Conservation (phyloP, 2,797 vertebrate genomes). For the Lates japonicus region DNA sequence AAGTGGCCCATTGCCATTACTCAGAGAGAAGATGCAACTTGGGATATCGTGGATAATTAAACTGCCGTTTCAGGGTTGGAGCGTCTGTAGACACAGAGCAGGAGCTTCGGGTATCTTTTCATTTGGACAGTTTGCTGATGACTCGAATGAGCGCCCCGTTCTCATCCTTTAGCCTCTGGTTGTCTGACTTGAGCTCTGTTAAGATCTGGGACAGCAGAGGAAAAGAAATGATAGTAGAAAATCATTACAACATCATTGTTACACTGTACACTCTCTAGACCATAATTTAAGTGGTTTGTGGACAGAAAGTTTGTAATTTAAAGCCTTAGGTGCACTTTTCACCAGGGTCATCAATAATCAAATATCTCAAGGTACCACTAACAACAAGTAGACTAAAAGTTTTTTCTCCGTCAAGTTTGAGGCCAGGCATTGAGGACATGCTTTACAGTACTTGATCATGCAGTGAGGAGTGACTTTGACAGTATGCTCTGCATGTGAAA, state of each 20-base stretch:
- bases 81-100: slow-evolving; percentile 33
- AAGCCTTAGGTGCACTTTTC: slow-evolving; percentile 16
- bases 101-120: slow-evolving; percentile 63
- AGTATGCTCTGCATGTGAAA: slow-evolving; percentile 44
- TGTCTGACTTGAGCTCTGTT: slow-evolving; percentile 96
- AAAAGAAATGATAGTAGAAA: slow-evolving; percentile 40
- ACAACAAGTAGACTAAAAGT: slow-evolving; percentile 11
- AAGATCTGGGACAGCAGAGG: slow-evolving; percentile 86
- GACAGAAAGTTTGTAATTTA: slow-evolving; percentile 7
- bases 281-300: slow-evolving; percentile 9
- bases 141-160: slow-evolving; percentile 98
- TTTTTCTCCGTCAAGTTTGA: slow-evolving; percentile 22
- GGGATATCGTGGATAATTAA: slow-evolving; percentile 32
- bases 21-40: slow-evolving; percentile 28
- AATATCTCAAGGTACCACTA: not conserved
- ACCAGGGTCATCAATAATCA: not conserved
- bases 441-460: slow-evolving; percentile 66
- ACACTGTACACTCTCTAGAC: not conserved
- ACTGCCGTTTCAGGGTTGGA: slow-evolving; percentile 31
- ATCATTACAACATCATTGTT: slow-evolving; percentile 3
- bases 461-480: slow-evolving; percentile 64
- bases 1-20: slow-evolving; percentile 11
- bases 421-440: slow-evolving; percentile 61
- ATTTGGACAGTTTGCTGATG: slow-evolving; percentile 99
- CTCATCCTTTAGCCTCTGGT: slow-evolving; percentile 98